Percentiles rank a stretch among this genome's conserved stretches.
These are phyloP conservation scores for Sebastes kiyomatsui DNA, from an alignment of 2,797 vertebrate species.

Conservation along the genomic window DNA sequence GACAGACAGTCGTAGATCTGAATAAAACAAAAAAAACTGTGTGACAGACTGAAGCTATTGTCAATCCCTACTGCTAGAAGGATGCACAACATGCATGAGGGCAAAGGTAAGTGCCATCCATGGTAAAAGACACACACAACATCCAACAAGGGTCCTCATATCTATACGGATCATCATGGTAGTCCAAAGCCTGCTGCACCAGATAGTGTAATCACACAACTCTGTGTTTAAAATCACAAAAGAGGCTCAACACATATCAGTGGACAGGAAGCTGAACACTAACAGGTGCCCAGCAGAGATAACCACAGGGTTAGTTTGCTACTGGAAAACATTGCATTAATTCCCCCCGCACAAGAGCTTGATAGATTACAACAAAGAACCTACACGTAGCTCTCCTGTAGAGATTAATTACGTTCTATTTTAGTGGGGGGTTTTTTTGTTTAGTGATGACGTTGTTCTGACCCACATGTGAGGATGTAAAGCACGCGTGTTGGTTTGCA, in stretches of 20 bases:
- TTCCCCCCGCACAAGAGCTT: constrained; percentile 48
- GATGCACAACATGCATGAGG: not conserved
- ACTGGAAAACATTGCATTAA: constrained; percentile 51
- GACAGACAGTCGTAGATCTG: not conserved
- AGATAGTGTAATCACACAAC: constrained; percentile 54
- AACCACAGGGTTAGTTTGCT: constrained; percentile 59
- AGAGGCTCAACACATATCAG: constrained; percentile 47
- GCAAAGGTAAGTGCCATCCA: constrained; percentile 9
- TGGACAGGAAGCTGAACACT: constrained; percentile 34
- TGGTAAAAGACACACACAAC: not conserved
- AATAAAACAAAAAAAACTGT: not conserved
- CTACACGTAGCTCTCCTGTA: constrained; percentile 54
- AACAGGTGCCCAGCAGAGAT: constrained; percentile 74
- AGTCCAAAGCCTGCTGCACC: constrained; percentile 30
- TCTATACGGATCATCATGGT: constrained; percentile 31
- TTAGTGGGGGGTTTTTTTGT: constrained; percentile 29
- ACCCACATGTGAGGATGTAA: constrained; percentile 74
- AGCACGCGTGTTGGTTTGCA: constrained; percentile 51
- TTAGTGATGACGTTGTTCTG: constrained; percentile 69
- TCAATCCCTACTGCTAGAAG: not conserved
- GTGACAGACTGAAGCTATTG: constrained; percentile 4
- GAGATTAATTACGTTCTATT: constrained; percentile 81
- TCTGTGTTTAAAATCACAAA: constrained; percentile 60
- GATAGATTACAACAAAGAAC: constrained; percentile 70
- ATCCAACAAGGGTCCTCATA: constrained; percentile 11